Evolutionary conservation across 1,140 invertebrate genomes (phyloP), one percentile per base, ranked within the genome.

Genomic region (Drosophila murphyi): DNA sequence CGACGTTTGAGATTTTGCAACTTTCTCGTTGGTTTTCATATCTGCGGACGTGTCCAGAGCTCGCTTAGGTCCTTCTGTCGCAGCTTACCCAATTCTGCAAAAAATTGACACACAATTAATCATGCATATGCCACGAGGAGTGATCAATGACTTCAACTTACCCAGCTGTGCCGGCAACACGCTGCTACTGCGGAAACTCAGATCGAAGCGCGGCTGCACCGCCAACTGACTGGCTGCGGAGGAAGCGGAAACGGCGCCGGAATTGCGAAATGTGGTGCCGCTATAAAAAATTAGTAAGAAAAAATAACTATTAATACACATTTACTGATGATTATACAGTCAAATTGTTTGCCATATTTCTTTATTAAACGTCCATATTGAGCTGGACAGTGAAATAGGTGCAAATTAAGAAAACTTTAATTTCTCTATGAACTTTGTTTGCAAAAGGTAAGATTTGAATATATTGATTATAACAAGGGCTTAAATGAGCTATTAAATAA

Each of bases 31-130:
- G 74, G 64, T 37, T 80, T 88, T 92, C 90, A 92, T 64, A 92
- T 90, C 64, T 92, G 90, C 72, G 90, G 90, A 28, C 90, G 72
- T 7, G 90, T 87, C 90, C 90, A 92, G 2, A 91, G 77, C 35
- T 92, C 90, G 48, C 77, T 92, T 52, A 92, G 54, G 57, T 92
- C 90, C 72, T 92, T 92, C 45, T 90, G 86, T 20, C 76, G 79
- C 52, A 92, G 59, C 63, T 92, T 92, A 31, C 83, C 87, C 12
- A 92, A 80, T n/a, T 92, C 90, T 92, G 54, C 3, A 80, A 73
- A 28, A 5, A 20, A 20, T 20, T 0, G 20, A 20, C 20, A 20
- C 20, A 20, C 20, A 20, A 20, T 20, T 20, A 20, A 20, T 20
- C 20, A 20, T 20, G 20, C 20, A 20, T 20, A 20, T 20, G 20